phyloP scores from a whole-genome alignment of 2,888 invertebrate genomes.

The Atethmia centrago region DNA sequence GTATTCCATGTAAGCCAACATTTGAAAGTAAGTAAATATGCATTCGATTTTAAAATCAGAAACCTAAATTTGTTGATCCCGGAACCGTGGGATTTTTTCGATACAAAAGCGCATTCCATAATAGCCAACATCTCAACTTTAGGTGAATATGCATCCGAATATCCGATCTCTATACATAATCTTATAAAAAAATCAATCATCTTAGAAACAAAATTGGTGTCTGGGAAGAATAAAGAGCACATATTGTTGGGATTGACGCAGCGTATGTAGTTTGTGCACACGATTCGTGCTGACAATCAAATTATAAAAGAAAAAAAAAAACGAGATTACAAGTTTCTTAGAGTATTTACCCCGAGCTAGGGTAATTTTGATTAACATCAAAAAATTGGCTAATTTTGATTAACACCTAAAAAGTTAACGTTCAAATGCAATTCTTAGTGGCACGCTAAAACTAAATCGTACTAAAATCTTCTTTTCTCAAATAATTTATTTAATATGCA shows the following conservation, averaged over 20 bases:
- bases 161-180: too few species aligned
- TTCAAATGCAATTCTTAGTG: constrained; percentile 27
- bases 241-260: too few species aligned
- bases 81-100: too few species aligned
- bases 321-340: not conserved
- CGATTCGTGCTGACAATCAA: not conserved
- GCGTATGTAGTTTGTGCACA: not conserved
- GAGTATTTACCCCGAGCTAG: not conserved
- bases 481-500: constrained; percentile 5
- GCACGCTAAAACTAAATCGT: not conserved
- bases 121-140: too few species aligned
- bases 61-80: too few species aligned
- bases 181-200: too few species aligned
- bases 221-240: not conserved
- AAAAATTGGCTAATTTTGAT: not conserved
- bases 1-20: too few species aligned
- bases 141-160: too few species aligned
- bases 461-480: not conserved
- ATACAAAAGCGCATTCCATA: too few species aligned
- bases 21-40: too few species aligned
- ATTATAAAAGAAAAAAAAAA: too few species aligned
- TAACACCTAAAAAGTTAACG: not conserved
- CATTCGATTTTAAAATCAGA: too few species aligned
- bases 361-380: not conserved
- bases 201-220: not conserved